phyloP scores from a whole-genome alignment of 2,113 vertebrate species.

The Sebastes schlegelii region DNA sequence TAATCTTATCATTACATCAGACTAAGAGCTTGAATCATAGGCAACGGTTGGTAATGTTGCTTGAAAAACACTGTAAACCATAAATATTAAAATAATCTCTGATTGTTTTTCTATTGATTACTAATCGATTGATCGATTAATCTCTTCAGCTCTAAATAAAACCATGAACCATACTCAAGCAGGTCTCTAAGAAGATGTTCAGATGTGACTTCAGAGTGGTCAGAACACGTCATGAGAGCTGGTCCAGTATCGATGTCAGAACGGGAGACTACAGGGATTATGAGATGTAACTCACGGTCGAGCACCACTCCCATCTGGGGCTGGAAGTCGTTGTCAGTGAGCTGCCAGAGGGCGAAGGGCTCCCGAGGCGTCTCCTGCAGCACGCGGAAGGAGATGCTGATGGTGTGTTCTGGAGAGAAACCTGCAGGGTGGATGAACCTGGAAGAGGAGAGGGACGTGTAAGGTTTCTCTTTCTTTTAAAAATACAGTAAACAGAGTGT shows the following conservation, averaged over 20 bases:
- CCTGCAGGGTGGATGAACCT: conserved; percentile 86
- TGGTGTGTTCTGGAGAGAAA: conserved; percentile 88
- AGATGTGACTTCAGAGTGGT: background rate
- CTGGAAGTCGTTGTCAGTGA: conserved; percentile 91
- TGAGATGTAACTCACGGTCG: conserved; percentile 87
- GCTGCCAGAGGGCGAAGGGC: conserved; percentile 92
- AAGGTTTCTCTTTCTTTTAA: background rate
- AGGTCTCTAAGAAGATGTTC: background rate
- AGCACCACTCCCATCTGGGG: conserved; percentile 91
- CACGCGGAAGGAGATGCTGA: conserved; percentile 89
- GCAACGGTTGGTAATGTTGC: background rate
- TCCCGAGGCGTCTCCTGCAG: conserved; percentile 89
- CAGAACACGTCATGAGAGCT: background rate
- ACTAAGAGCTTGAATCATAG: background rate
- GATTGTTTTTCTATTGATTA: background rate
- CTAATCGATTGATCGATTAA: background rate
- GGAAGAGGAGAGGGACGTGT: conserved; percentile 57
- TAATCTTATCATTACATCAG: background rate
- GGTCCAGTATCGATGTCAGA: background rate
- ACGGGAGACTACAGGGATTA: background rate
- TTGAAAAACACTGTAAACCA: background rate
- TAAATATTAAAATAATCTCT: too few species aligned
- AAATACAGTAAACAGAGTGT: background rate
- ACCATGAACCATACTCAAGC: background rate
- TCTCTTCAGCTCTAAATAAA: background rate